Conservation (phyloP, 2,888 invertebrate genomes). For the Tribolium freemani region DNA sequence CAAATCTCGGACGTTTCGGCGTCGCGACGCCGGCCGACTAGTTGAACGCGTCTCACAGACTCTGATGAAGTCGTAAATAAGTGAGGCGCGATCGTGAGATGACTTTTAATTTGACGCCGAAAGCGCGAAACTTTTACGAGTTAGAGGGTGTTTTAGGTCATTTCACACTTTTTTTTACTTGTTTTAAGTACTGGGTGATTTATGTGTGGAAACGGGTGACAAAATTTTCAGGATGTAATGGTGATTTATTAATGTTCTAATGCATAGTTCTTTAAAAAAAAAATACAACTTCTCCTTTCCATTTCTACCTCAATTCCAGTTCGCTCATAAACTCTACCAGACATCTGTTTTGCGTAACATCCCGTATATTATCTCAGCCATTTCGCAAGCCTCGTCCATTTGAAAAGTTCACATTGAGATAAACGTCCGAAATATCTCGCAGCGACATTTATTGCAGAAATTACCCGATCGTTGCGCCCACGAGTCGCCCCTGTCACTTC, state of each 20-base stretch:
- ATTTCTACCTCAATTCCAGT: neutral
- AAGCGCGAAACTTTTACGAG: neutral
- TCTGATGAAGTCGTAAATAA: conserved; percentile 29
- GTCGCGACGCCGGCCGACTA: conserved; percentile 32
- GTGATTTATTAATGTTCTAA: neutral
- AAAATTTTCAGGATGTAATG: neutral
- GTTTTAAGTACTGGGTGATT: neutral
- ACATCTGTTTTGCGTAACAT: neutral
- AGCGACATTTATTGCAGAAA: neutral
- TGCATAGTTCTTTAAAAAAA: neutral
- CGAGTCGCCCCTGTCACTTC: neutral
- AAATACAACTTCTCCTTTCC: neutral
- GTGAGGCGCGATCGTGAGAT: conserved; percentile 18
- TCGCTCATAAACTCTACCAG: neutral
- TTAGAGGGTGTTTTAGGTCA: neutral
- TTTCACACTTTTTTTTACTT: neutral
- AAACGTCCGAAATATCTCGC: neutral
- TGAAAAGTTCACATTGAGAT: neutral
- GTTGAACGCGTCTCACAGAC: conserved; percentile 16
- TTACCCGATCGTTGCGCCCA: neutral
- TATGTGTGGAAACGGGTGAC: neutral
- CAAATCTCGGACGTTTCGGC: conserved; percentile 33
- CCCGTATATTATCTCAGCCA: neutral
- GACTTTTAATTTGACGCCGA: conserved; percentile 12
- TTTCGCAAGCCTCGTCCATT: neutral